These are phyloP conservation scores for Stenotaenia linearis DNA, from an alignment of 2,888 invertebrate species.

Conservation along the genomic window DNA sequence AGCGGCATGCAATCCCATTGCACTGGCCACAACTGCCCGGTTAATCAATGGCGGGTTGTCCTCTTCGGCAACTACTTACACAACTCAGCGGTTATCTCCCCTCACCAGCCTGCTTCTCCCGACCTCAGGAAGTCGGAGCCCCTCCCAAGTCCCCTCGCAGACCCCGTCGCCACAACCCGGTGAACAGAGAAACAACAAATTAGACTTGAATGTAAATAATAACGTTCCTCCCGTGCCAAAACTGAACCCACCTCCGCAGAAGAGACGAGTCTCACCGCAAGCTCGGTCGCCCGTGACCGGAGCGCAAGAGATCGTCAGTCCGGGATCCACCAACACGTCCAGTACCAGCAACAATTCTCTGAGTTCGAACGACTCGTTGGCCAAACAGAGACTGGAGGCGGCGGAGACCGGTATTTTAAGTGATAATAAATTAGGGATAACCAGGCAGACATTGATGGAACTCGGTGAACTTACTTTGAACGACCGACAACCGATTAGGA, in stretches of 20 bases:
- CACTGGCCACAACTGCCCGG: background rate
- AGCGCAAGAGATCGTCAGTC: background rate
- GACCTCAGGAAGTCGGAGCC: background rate
- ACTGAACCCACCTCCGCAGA: slow-evolving; percentile 29
- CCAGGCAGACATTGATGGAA: slow-evolving; percentile 21
- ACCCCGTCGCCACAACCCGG: background rate
- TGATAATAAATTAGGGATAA: background rate
- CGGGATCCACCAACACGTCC: slow-evolving; percentile 30
- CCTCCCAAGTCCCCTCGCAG: background rate
- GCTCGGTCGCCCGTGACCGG: background rate
- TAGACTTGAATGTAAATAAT: background rate
- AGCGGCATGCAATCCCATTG: background rate
- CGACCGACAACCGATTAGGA: slow-evolving; percentile 1
- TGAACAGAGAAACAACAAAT: background rate
- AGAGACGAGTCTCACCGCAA: background rate
- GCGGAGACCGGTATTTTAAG: slow-evolving; percentile 8
- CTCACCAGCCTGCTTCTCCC: background rate
- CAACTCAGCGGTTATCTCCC: background rate
- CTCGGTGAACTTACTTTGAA: slow-evolving; percentile 17
- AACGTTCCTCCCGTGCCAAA: slow-evolving; percentile 4
- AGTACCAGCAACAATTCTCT: slow-evolving; percentile 30
- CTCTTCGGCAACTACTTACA: background rate
- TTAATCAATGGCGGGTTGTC: background rate
- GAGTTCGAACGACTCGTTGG: slow-evolving; percentile 29
- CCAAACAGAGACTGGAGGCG: slow-evolving; percentile 26